A percentile compares a stretch with the other conserved stretches of the same genome.
Conservation (phyloP, 2,888 invertebrate genomes). For the Phengaris alcon region DNA sequence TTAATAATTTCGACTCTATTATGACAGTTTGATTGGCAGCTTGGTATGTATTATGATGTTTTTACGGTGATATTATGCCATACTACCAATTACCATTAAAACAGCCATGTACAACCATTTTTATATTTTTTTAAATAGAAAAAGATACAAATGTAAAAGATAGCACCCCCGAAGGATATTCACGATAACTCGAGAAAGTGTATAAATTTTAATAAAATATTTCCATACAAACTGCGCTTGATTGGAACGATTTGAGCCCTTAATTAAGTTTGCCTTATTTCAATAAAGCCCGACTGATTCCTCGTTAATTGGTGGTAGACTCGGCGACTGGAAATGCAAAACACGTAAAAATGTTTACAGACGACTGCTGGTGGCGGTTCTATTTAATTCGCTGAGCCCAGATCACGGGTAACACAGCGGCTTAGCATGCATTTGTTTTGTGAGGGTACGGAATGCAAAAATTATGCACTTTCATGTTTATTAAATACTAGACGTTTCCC, state of each 20-base stretch:
- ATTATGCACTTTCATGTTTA: neutral
- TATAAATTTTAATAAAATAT: conserved; percentile 22
- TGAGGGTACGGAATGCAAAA: neutral
- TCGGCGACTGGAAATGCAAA: conserved; percentile 54
- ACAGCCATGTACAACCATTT: too few species aligned
- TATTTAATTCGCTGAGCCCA: conserved; percentile 54
- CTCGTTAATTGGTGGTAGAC: conserved; percentile 65
- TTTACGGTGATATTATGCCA: too few species aligned
- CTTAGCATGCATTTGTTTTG: conserved; percentile 56
- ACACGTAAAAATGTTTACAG: conserved; percentile 51
- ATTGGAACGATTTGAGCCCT: conserved; percentile 46
- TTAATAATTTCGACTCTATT: too few species aligned
- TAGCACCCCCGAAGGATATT: neutral
- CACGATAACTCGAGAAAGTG: neutral
- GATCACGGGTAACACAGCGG: conserved; percentile 43
- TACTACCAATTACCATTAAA: too few species aligned
- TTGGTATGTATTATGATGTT: too few species aligned
- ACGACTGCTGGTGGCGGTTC: conserved; percentile 52
- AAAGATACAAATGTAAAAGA: neutral
- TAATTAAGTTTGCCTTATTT: conserved; percentile 62
- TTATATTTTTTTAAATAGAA: neutral
- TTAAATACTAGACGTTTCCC: too few species aligned
- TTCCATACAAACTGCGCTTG: conserved; percentile 38
- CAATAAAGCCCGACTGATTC: conserved; percentile 64
- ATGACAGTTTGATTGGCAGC: too few species aligned